Conservation (phyloP, 2,797 vertebrate genomes). For the Cirrhinus mrigala region DNA sequence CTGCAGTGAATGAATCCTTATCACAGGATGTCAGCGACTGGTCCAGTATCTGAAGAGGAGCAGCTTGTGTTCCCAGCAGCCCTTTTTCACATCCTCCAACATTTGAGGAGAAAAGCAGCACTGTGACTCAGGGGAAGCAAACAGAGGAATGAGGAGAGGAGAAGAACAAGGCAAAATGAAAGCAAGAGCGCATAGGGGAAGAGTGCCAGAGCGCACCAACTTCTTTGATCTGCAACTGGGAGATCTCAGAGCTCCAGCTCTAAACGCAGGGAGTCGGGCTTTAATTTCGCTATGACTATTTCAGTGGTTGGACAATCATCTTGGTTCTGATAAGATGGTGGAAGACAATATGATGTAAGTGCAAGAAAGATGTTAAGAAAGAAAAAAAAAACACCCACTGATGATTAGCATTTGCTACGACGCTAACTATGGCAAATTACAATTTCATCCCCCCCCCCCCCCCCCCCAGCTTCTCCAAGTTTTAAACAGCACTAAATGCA, state of each 20-base stretch:
- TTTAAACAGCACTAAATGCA: not conserved
- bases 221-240: conserved; percentile 44
- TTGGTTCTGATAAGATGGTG: conserved; percentile 53
- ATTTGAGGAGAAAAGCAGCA: conserved; percentile 28
- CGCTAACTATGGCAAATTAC: not conserved
- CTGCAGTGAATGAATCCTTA: conserved; percentile 27
- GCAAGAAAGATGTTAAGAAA: conserved; percentile 31
- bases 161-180: conserved; percentile 27
- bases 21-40: conserved; percentile 4
- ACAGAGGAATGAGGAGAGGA: conserved; percentile 31
- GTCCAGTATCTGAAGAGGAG: conserved; percentile 23
- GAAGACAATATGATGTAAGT: conserved; percentile 55
- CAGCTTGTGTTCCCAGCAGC: conserved; percentile 14
- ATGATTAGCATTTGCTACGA: conserved; percentile 38
- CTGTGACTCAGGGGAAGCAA: conserved; percentile 45
- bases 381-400: conserved; percentile 33
- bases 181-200: conserved; percentile 2
- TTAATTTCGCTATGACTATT: conserved; percentile 58
- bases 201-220: not conserved
- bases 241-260: conserved; percentile 35
- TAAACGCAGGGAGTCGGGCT: conserved; percentile 37
- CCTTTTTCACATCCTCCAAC: conserved; percentile 30
- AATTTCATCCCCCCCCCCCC: not conserved
- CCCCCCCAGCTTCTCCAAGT: not conserved
- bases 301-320: conserved; percentile 45